Conservation (phyloP, 2,113 vertebrate genomes). For the Acanthisitta chloris region DNA sequence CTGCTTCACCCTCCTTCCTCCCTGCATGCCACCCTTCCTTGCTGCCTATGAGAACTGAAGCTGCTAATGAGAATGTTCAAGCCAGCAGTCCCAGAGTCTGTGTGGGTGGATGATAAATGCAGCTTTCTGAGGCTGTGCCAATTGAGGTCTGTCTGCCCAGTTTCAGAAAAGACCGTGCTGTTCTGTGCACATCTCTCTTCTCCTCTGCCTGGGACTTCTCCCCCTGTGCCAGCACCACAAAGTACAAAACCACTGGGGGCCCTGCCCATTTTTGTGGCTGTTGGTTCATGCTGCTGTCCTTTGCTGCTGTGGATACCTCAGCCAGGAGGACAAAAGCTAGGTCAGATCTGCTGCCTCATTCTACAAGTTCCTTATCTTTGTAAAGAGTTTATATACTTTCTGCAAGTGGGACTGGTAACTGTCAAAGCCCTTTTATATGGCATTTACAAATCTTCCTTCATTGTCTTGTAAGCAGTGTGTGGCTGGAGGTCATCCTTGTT, state of each 20-base stretch:
- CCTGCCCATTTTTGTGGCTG: accelerated
- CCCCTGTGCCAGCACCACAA: accelerated
- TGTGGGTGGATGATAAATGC: neutral
- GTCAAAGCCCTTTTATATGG: neutral
- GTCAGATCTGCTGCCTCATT: neutral
- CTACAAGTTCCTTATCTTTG: neutral
- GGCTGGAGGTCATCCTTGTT: neutral
- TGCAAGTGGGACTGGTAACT: neutral
- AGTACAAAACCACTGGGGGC: neutral
- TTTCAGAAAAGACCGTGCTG: neutral
- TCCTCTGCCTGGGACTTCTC: neutral
- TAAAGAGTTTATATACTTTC: neutral
- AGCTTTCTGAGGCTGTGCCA: neutral
- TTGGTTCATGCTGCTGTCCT: neutral
- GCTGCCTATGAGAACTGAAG: neutral
- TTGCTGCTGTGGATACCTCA: neutral
- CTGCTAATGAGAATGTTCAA: neutral
- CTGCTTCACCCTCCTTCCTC: neutral
- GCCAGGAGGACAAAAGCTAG: neutral
- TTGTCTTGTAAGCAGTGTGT: neutral
- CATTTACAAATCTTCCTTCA: neutral
- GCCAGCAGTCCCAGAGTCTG: accelerated
- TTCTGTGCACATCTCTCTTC: neutral
- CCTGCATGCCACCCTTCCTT: neutral
- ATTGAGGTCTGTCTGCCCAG: neutral